Evolutionary conservation across 2,113 vertebrate genomes (phyloP), one percentile per base, ranked within the genome.

Genomic region (Ictidomys tridecemlineatus): DNA sequence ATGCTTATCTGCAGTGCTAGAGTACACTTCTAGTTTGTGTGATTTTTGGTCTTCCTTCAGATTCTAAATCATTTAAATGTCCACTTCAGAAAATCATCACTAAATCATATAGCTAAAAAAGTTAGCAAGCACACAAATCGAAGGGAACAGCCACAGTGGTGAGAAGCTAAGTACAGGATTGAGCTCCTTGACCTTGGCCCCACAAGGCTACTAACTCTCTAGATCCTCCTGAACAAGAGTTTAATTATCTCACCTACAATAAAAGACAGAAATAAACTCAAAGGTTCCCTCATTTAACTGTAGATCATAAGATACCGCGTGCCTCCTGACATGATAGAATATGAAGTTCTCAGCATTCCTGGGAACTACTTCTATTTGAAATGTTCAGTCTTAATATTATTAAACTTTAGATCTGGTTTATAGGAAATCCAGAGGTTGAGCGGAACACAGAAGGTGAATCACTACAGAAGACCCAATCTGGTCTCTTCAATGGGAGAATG

Each of bases 41-140:
- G 86, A n/a, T 22, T 93, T 95, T 87, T 34, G 13, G 34, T 94
- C 85, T 92, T 92, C 85, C 67, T 82, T 56, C 95, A 91, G 63
- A 83, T 61, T 34, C 28, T 73, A 79, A 70, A 30, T 89, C 53
- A 86, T 39, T 56, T 79, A 80, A 77, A 53, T 80, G n/a, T 45
- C 22, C 3, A 37, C 72, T 86, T 92, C 39, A 88, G 45, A 91
- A 76, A 89, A 84, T 45, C 26, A 58, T 65, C 61, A 56, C 85
- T 78, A 72, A 89, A 67, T 30, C 48, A 58, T 63, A 53, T 28
- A n/a, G 67, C 70, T 65, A 78, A 73, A 73, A n/a, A 51, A 82
- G 82, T 53, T 90, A 94, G 16, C 42, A 74, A 79, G 53, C 77
- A 74, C 28, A 83, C 8, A 80, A 45, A 79, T 20, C n/a, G 37